A percentile compares a stretch with the other conserved stretches of the same genome.
These are phyloP conservation scores for Temnothorax rugatulus DNA, from an alignment of 2,888 invertebrate genomes.

Conservation along the genomic window DNA sequence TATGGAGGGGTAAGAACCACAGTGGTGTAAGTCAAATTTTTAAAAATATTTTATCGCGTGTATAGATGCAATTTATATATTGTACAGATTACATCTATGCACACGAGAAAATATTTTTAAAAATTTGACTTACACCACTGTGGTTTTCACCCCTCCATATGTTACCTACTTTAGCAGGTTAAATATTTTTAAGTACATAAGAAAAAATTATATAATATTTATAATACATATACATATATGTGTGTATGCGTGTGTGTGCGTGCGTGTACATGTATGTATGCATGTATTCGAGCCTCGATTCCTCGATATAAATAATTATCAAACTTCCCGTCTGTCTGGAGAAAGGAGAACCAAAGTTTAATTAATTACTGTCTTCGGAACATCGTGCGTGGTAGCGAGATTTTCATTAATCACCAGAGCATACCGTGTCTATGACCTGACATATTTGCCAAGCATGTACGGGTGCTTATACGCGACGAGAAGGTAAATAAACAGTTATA, in stretches of 20 bases:
- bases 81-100: too few relatives aligned
- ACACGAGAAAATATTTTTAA: too few relatives aligned
- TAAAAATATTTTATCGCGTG: too few relatives aligned
- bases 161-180: background rate
- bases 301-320: background rate
- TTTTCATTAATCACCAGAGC: slow-evolving; percentile 31
- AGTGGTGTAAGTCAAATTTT: too few relatives aligned
- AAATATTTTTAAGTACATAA: background rate
- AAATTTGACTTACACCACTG: too few relatives aligned
- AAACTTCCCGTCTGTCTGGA: background rate
- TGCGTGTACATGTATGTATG: background rate
- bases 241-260: background rate
- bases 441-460: slow-evolving; percentile 26
- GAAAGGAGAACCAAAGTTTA: slow-evolving; percentile 17
- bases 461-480: background rate
- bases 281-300: background rate
- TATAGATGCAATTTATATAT: too few relatives aligned
- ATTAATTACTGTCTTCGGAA: slow-evolving; percentile 29
- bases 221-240: background rate
- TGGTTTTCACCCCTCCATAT: too few relatives aligned
- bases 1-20: too few relatives aligned
- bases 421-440: slow-evolving; percentile 22
- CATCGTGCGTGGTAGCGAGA: slow-evolving; percentile 14
- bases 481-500: slow-evolving; percentile 39
- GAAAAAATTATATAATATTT: background rate